Evolutionary conservation across 2,888 invertebrate genomes (phyloP), one percentile per base, ranked within the genome.

Genomic region (Lepidochrysops patricia): DNA sequence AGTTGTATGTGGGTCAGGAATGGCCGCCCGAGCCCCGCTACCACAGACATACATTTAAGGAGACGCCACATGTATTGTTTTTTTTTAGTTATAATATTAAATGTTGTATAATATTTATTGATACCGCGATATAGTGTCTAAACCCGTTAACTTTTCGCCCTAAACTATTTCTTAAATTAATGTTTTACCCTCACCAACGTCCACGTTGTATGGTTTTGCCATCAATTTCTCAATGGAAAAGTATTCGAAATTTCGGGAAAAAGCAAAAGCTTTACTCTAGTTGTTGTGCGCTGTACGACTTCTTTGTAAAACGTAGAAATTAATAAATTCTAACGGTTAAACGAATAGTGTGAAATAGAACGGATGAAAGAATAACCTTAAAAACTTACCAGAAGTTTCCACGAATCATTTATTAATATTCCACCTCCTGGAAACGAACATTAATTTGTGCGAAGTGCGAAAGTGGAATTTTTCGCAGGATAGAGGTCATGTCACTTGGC

Each of bases 1-100:
- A 63, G 59, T 71, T 72, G 74, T 75, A 86, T 83, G 73, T 86
- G 85, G 87, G 86, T 87, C 87, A 86, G 82, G 79, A 76, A 76
- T 79, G 73, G 43, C 43, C 43, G 43, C 43, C 77, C 73, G 80
- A 75, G 74, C 76, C 75, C 72, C 9, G 4, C 6, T n/a, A 13
- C 37, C 37, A 19, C 19, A 43, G 43, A 43, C 43, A 43, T 23
- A 12, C 43, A 23, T 43, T 23, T 19, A 4, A 43, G 19, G 12
- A 23, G 43, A 43, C 23, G 43, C 19, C 19, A 23, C 43, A 43
- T 9, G 19, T 43, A 43, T 43, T 43, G 19, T 4, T 23, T 12
- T 9, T 43, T 43, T 43, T 43, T 2, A 6, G 7, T 35, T 35
- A 32, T 5, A 35, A 13, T 35, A n/a, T 35, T 35, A 35, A 35